Evolutionary conservation across 1,140 invertebrate species (phyloP), one percentile per base, ranked within the genome.

Genomic region (Achroia grisella): DNA sequence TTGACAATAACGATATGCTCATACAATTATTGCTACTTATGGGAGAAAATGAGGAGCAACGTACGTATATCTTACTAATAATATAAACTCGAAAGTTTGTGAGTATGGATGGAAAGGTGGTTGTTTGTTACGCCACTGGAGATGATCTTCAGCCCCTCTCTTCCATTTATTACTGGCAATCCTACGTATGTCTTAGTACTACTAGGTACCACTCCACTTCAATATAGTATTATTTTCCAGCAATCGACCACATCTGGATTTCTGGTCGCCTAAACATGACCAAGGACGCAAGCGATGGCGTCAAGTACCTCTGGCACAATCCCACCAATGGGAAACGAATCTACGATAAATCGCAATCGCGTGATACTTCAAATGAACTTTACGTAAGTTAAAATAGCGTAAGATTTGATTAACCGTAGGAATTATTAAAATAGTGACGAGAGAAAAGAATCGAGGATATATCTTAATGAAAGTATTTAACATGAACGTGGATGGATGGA

Each of bases 31-130:
- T 84, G 3, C 46, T 84, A 0, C 47, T 71, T 0, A 84, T 84
- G 80, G 75, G 77, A 0, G 80, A 84, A 55, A 81, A 78, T 57
- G 75, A 70, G 41, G 71, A 84, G 10, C 56, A 68, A 52, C 75
- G 80, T 84, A 29, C 70, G 75, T 71, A 36, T 43, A 30, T 43
- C 10, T 23, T 41, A 2, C 2, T 23, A 2, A 23, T 23, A 6
- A 23, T 23, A 23, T 23, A 2, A 23, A 3, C 17, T 3, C 6
- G n/a, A n/a, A n/a, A n/a, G n/a, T n/a, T n/a, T n/a, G n/a, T n/a
- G n/a, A n/a, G n/a, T n/a, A n/a, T n/a, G n/a, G n/a, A n/a, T n/a
- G n/a, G n/a, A n/a, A n/a, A n/a, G n/a, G n/a, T n/a, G n/a, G n/a
- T n/a, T n/a, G n/a, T n/a, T n/a, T n/a, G n/a, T n/a, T n/a, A n/a